phyloP scores from a whole-genome alignment of 2,797 vertebrate species.

The Acrocephalus scirpaceus region DNA sequence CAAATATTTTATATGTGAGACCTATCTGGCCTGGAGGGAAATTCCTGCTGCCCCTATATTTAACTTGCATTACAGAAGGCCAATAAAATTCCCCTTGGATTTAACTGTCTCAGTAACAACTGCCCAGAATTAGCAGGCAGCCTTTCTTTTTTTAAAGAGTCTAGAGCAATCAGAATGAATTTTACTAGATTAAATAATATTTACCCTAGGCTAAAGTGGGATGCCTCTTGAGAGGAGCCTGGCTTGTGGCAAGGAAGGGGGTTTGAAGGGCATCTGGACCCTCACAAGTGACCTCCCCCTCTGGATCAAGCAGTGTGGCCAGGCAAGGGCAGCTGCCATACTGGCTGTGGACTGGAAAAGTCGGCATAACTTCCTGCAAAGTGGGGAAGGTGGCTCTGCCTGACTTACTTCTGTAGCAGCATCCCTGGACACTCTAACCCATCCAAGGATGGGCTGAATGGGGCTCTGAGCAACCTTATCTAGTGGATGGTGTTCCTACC shows the following conservation, averaged over 20 bases:
- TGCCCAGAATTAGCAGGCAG: neutral
- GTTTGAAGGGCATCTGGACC: neutral
- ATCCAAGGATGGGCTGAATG: neutral
- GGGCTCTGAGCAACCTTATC: neutral
- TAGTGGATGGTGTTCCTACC: neutral
- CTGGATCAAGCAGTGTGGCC: neutral
- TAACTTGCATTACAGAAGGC: constrained; percentile 45
- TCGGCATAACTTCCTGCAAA: neutral
- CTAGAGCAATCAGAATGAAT: neutral
- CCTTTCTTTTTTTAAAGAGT: neutral
- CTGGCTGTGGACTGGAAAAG: accelerated
- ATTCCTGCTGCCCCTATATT: constrained; percentile 67
- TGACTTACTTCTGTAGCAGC: neutral
- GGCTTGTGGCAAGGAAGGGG: neutral
- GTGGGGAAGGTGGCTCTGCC: accelerated
- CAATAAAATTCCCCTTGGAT: constrained; percentile 27
- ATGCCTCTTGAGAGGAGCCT: neutral
- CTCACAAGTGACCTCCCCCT: neutral
- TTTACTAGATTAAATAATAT: neutral
- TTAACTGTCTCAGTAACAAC: constrained; percentile 45
- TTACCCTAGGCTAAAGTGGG: neutral
- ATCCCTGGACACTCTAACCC: neutral
- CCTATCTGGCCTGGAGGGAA: constrained; percentile 50
- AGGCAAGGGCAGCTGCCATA: no score
- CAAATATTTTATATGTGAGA: constrained; percentile 51